Evolutionary conservation across 2,888 invertebrate species (phyloP).

Genomic region (Caenorhabditis sinica): DNA sequence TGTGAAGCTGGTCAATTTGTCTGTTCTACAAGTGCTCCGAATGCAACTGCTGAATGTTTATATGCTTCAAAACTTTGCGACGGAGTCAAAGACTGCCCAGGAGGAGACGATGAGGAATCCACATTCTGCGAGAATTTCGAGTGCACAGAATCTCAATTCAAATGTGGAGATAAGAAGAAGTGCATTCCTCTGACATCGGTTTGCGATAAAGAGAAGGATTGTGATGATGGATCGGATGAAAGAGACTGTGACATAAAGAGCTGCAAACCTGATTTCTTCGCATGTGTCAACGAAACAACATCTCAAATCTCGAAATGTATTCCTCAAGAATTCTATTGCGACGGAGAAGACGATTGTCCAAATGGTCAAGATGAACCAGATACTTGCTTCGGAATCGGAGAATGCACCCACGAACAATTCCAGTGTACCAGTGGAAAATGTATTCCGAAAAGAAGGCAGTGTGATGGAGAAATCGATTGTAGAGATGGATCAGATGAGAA

Average conservation of each 20-base stretch:
- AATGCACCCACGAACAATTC: constrained; percentile 59
- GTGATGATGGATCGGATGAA: constrained; percentile 87
- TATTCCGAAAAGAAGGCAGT: constrained; percentile 86
- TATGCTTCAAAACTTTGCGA: constrained; percentile 90
- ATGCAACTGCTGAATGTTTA: constrained; percentile 86
- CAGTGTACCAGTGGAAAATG: constrained; percentile 87
- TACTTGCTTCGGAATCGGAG: constrained; percentile 49
- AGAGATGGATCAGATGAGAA: constrained; percentile 88
- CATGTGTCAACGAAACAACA: constrained; percentile 43
- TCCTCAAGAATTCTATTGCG: constrained; percentile 88
- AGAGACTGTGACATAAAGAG: constrained; percentile 83
- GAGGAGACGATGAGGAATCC: constrained; percentile 89
- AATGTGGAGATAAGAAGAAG: constrained; percentile 87
- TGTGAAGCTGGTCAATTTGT: constrained; percentile 88
- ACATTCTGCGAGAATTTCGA: constrained; percentile 68
- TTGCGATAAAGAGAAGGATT: constrained; percentile 87
- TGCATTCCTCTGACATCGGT: constrained; percentile 84
- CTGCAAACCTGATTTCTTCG: constrained; percentile 47
- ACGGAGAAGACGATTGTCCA: constrained; percentile 85
- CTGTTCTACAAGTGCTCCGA: constrained; percentile 84
- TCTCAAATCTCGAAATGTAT: constrained; percentile 86
- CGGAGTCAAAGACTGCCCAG: constrained; percentile 89
- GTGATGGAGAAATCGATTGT: constrained; percentile 86
- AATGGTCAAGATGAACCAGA: constrained; percentile 82
- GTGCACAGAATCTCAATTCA: constrained; percentile 88